Percentiles rank a stretch among this genome's conserved stretches.
Conservation (phyloP, 2,113 vertebrate genomes). For the Percina caprodes region DNA sequence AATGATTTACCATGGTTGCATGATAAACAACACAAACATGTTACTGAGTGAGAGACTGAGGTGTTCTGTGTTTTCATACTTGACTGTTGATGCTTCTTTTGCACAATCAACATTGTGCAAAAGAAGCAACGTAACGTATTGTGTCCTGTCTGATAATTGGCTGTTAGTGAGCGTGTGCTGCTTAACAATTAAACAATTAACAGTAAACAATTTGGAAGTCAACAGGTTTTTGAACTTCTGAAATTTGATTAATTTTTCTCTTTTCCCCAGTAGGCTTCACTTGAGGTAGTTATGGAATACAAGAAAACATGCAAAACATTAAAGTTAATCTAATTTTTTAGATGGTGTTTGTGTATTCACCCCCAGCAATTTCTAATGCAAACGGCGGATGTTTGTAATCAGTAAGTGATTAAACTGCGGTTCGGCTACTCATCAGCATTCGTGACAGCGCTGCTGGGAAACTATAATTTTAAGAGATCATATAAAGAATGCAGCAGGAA, state of each 20-base stretch:
- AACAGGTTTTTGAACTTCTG: constrained; percentile 1
- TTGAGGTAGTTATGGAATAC: neutral
- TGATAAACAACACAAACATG: constrained; percentile 47
- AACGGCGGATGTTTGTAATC: constrained; percentile 40
- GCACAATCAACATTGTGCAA: too few species aligned
- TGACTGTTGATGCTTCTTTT: constrained; percentile 4
- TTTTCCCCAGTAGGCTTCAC: neutral
- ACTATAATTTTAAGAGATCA: constrained; percentile 20
- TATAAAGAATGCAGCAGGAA: constrained; percentile 14
- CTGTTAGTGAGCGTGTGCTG: neutral
- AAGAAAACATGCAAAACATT: constrained; percentile 2
- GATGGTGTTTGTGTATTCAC: neutral
- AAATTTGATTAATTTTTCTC: neutral
- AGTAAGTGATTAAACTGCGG: constrained; percentile 26
- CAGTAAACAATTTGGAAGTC: neutral
- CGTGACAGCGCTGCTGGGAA: neutral
- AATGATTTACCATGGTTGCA: constrained; percentile 53
- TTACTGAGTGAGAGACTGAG: constrained; percentile 4
- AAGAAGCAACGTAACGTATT: constrained; percentile 9
- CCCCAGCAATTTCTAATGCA: constrained; percentile 15
- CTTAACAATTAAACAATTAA: too few species aligned
- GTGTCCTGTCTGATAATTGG: constrained; percentile 8
- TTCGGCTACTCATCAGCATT: constrained; percentile 19
- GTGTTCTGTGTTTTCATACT: constrained; percentile 1
- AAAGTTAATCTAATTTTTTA: neutral